Evolutionary conservation across 2,888 invertebrate genomes (phyloP).

Genomic region (Drosophila suboccidentalis): DNA sequence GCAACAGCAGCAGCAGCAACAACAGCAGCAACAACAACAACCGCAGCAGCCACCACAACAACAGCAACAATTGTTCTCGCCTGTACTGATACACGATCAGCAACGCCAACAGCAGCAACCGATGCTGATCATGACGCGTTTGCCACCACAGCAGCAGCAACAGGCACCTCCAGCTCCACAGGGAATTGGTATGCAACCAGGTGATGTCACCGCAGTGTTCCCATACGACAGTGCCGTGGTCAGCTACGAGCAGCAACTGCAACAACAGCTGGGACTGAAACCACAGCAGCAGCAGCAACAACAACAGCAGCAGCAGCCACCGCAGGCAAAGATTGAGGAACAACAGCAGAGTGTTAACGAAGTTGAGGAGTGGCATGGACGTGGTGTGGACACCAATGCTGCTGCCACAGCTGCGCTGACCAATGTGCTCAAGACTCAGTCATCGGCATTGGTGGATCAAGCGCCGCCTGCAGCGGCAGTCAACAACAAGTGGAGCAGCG

Average conservation of each 20-base stretch:
- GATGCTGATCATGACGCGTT: conserved; percentile 78
- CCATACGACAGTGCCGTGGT: conserved; percentile 74
- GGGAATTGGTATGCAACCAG: conserved; percentile 71
- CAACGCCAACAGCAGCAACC: conserved; percentile 67
- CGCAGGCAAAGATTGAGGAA: conserved; percentile 23
- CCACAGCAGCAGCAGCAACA: conserved; percentile 49
- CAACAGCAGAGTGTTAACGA: conserved; percentile 47
- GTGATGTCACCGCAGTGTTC: conserved; percentile 71
- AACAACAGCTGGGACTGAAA: conserved; percentile 73
- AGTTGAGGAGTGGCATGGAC: conserved; percentile 72
- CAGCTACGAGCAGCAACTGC: conserved; percentile 78
- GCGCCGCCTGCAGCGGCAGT: conserved; percentile 6
- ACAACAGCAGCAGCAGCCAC: conserved; percentile 44
- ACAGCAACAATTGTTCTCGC: conserved; percentile 76
- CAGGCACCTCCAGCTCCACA: conserved; percentile 53
- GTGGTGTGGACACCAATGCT: conserved; percentile 54
- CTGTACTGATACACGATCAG: conserved; percentile 67
- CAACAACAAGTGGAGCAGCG: conserved; percentile 83
- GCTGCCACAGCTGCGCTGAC: conserved; percentile 73
- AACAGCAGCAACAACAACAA: conserved; percentile 46
- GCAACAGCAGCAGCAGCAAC: conserved; percentile 65
- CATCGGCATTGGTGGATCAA: conserved; percentile 40
- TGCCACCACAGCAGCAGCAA: conserved; percentile 58
- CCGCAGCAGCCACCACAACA: conserved; percentile 50
- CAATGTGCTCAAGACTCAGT: conserved; percentile 69